phyloP scores from a whole-genome alignment of 2,888 invertebrate genomes.

The Melanostoma scalare region DNA sequence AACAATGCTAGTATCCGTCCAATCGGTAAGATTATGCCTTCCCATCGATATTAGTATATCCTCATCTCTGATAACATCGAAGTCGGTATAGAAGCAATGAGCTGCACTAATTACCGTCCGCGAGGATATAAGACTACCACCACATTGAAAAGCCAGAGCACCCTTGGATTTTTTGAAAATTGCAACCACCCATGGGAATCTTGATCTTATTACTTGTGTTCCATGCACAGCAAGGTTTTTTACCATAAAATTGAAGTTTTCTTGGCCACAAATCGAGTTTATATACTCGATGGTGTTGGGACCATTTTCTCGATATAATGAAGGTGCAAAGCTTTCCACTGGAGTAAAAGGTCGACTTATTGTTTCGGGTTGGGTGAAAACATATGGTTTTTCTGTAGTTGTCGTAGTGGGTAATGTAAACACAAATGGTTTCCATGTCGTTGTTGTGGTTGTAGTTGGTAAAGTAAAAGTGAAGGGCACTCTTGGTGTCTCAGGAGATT shows the following conservation, averaged over 20 bases:
- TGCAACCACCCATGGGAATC: constrained; percentile 87
- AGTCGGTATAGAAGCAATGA: constrained; percentile 79
- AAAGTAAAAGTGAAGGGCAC: too few relatives aligned
- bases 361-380: too few relatives aligned
- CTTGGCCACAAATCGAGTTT: constrained; percentile 75
- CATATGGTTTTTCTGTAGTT: too few relatives aligned
- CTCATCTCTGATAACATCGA: neutral
- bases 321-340: neutral
- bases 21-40: constrained; percentile 79
- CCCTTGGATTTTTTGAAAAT: constrained; percentile 83
- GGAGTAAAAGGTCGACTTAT: constrained; percentile 40
- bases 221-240: constrained; percentile 29
- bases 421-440: too few relatives aligned
- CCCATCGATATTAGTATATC: constrained; percentile 78
- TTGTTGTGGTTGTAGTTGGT: too few relatives aligned
- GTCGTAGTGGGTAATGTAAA: too few relatives aligned
- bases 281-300: constrained; percentile 30
- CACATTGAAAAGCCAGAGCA: constrained; percentile 79
- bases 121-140: constrained; percentile 78
- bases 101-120: constrained; percentile 80
- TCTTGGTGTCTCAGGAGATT: too few relatives aligned
- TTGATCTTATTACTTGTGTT: constrained; percentile 80
- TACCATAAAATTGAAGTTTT: constrained; percentile 44
- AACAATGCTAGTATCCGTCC: constrained; percentile 76
- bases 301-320: neutral